Conservation (phyloP, 2,113 vertebrate species). For the Calyptomena viridis region DNA sequence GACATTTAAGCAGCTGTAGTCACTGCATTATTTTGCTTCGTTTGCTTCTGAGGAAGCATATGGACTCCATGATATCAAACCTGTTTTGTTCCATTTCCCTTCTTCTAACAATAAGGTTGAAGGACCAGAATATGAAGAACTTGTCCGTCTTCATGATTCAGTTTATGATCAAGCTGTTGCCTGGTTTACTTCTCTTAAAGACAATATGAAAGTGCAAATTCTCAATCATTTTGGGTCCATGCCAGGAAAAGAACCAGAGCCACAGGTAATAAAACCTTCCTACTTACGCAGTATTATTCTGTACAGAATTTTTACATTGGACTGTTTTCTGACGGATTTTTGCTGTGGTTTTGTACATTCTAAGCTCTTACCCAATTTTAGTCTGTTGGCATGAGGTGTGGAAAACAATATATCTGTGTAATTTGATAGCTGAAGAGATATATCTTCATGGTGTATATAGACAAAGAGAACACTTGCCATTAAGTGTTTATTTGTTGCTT, state of each 20-base stretch:
- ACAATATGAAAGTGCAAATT: slow-evolving; percentile 91
- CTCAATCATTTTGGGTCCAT: slow-evolving; percentile 90
- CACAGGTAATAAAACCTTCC: slow-evolving; percentile 78
- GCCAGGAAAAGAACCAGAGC: slow-evolving; percentile 85
- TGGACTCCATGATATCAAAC: neutral
- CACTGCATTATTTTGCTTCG: slow-evolving; percentile 30
- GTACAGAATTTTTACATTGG: neutral
- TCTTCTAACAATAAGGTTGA: slow-evolving; percentile 74
- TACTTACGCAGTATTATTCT: neutral
- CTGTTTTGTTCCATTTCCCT: slow-evolving; percentile 11
- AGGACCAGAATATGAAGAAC: slow-evolving; percentile 84
- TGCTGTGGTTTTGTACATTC: neutral
- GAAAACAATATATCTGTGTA: neutral
- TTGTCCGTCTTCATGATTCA: slow-evolving; percentile 82
- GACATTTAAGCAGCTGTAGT: neutral
- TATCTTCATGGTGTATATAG: neutral
- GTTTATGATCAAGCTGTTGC: slow-evolving; percentile 88
- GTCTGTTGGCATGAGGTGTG: neutral
- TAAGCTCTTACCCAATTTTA: neutral
- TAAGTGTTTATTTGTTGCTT: neutral
- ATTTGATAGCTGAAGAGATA: neutral
- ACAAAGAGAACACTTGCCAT: neutral
- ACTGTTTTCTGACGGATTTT: neutral
- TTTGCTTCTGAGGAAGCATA: neutral
- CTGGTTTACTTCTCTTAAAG: slow-evolving; percentile 92